These are phyloP conservation scores for Drosophila melanocephala DNA, from an alignment of 2,888 invertebrate species.

Conservation along the genomic window DNA sequence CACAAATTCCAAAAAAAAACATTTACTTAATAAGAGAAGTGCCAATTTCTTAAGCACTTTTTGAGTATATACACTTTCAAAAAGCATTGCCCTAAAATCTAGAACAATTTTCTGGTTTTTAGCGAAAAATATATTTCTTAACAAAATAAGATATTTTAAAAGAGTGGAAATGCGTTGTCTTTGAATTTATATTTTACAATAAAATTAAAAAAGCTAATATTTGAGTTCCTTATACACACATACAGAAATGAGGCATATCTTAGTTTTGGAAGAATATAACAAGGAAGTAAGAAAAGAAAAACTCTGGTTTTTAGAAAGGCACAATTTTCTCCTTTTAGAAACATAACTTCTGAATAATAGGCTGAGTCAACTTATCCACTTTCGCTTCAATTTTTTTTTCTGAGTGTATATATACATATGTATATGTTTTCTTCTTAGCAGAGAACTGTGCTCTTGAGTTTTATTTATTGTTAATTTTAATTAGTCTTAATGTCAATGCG, in stretches of 20 bases:
- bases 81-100: not conserved
- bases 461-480: conserved; percentile 7
- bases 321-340: too few species aligned
- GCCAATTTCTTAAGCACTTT: not conserved
- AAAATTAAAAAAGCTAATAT: too few species aligned
- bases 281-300: too few species aligned
- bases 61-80: not conserved
- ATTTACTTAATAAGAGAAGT: not conserved
- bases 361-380: not conserved
- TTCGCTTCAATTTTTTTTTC: not conserved
- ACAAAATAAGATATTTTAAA: too few species aligned
- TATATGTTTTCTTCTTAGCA: too few species aligned
- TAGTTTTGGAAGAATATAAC: too few species aligned
- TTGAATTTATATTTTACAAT: too few species aligned
- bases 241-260: too few species aligned
- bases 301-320: too few species aligned
- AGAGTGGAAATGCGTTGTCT: too few species aligned
- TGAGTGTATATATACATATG: not conserved
- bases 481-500: conserved; percentile 38
- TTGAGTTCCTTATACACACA: too few species aligned
- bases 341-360: not conserved
- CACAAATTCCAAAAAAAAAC: not conserved
- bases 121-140: too few species aligned
- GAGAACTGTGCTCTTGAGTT: not conserved
- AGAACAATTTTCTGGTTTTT: not conserved